phyloP scores from a whole-genome alignment of 2,797 vertebrate species.

The Pitangus sulphuratus region DNA sequence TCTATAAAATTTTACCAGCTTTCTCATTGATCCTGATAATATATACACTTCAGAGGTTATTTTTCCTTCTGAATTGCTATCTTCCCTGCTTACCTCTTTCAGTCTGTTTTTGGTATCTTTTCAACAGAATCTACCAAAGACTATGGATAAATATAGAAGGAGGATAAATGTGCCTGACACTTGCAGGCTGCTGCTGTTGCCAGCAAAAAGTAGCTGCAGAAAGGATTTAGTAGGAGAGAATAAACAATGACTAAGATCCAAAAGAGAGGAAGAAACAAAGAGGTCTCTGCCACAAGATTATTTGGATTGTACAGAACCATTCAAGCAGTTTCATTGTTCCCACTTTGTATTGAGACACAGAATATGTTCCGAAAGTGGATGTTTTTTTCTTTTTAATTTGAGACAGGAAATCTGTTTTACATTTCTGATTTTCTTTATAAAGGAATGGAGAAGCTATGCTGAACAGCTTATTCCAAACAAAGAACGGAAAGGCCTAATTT shows the following conservation, averaged over 20 bases:
- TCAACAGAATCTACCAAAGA: background rate
- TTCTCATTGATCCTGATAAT: background rate
- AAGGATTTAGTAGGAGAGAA: background rate
- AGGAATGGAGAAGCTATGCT: background rate
- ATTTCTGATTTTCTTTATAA: background rate
- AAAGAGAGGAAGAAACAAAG: background rate
- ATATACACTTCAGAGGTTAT: background rate
- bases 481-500: background rate
- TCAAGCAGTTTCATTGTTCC: background rate
- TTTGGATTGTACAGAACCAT: background rate
- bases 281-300: background rate
- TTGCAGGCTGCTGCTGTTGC: background rate
- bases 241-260: conserved; percentile 1
- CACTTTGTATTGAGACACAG: background rate
- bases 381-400: background rate
- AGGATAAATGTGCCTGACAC: conserved; percentile 26
- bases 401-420: background rate
- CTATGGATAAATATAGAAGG: conserved; percentile 28
- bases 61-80: background rate
- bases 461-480: background rate
- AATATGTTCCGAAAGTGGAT: background rate
- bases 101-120: background rate
- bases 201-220: conserved; percentile 4
- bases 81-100: background rate
- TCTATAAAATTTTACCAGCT: background rate